These are phyloP conservation scores for Agriopis marginaria DNA, from an alignment of 2,888 invertebrate genomes.

Conservation along the genomic window DNA sequence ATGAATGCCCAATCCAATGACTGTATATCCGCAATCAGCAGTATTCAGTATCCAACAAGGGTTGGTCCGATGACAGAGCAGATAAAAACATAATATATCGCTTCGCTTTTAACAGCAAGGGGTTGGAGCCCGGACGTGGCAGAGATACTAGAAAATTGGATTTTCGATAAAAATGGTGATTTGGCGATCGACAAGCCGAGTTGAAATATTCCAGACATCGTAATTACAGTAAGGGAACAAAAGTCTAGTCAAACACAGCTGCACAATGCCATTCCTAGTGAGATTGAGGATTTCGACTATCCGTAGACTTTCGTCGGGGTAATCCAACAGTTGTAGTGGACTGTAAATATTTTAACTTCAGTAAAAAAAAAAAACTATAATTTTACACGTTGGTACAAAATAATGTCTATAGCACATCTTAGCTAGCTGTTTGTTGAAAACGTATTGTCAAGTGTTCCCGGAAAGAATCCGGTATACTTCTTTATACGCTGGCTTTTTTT, in stretches of 20 bases:
- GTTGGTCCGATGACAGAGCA: conserved; percentile 54
- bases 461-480: no score
- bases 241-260: no score
- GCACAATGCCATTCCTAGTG: not conserved
- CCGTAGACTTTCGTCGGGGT: no score
- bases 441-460: no score
- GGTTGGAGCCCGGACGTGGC: conserved; percentile 43
- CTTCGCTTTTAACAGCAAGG: conserved; percentile 55
- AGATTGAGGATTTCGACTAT: no score
- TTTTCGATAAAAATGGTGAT: conserved; percentile 69
- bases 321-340: no score
- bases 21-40: not conserved
- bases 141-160: conserved; percentile 63
- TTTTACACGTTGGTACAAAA: no score
- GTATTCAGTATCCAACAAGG: conserved; percentile 10
- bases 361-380: no score
- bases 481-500: no score
- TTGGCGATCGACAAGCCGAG: conserved; percentile 42
- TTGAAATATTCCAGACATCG: conserved; percentile 41
- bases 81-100: conserved; percentile 65
- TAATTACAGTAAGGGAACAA: conserved; percentile 16
- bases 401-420: no score
- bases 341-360: no score
- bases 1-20: not conserved
- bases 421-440: no score